Base-by-base conservation (phyloP, 1,140 invertebrate genomes). In the Cecropterus lyciades region DNA sequence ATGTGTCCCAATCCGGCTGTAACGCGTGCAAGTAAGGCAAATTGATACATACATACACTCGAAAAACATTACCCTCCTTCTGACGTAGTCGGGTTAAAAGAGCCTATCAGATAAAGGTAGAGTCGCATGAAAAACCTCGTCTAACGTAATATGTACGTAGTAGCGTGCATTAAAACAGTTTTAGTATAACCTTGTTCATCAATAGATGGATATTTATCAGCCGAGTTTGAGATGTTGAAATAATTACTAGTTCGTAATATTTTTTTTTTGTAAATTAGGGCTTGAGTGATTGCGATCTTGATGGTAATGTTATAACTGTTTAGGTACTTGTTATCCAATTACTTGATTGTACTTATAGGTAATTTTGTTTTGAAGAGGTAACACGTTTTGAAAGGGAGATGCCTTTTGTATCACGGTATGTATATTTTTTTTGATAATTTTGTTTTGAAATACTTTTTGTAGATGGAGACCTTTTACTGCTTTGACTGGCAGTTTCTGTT, bases 211-310 rank as follows among this genome's bases (percentile, higher is more conserved):
- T 30, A 51, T 51, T 14, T 14, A 30, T 43, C 46, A 49, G 9
- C 46, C n/a, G 24, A 1, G 49, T 51, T 51, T 51, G 24, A 49
- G 9, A 30, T 51, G 49, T 51, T 9, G 46, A 13, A 49, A 51
- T 30, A 49, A 20, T 17, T n/a, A 43, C 3, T 43, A 14, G 40
- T 43, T 43, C 6, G 40, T 5, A n/a, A 1, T 11, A 3, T 37
- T 37, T 20, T 37, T 37, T 37, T 20, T 37, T 37, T 37, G n/a
- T 37, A 37, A 37, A 11, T 37, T 37, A 37, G 33, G 33, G 33
- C 33, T 37, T 11, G 20, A 20, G 20, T 0, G 33, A 37, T 37
- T 37, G 10, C 33, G 33, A n/a, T 37, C 33, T 30, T 30, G 33
- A n/a, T 37, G 0, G 33, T 11, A 37, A 11, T 10, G 10, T 37